Evolutionary conservation across 2,797 vertebrate genomes (phyloP).

Genomic region (Melanotaenia maccullochi): DNA sequence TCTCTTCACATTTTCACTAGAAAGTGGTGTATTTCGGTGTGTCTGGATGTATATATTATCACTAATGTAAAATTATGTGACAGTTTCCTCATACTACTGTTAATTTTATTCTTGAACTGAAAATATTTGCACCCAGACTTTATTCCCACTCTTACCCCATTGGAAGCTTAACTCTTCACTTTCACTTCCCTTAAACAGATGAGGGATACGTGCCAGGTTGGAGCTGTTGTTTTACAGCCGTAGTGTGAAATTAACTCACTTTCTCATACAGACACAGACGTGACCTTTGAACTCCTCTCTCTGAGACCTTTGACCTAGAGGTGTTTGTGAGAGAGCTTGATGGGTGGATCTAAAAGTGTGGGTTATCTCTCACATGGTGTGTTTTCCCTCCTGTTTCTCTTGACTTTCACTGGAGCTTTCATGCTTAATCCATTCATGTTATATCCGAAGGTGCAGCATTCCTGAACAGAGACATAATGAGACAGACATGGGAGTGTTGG

Average conservation of each 20-base stretch:
- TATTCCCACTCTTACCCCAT: too few relatives aligned
- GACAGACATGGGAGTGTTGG: neutral
- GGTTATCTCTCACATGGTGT: slow-evolving; percentile 27
- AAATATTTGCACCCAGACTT: too few relatives aligned
- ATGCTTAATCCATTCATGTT: slow-evolving; percentile 1
- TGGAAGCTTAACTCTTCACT: neutral
- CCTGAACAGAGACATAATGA: neutral
- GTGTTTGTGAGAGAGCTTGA: slow-evolving; percentile 34
- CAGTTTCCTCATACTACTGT: too few relatives aligned
- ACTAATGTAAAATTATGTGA: too few relatives aligned
- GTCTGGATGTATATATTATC: too few relatives aligned
- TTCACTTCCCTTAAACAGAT: neutral
- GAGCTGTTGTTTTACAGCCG: slow-evolving; percentile 26
- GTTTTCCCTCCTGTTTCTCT: neutral
- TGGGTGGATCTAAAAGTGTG: slow-evolving; percentile 17
- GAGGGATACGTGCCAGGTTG: slow-evolving; percentile 43
- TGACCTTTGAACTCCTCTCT: slow-evolving; percentile 40
- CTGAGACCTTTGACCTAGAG: slow-evolving; percentile 39
- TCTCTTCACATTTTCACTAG: too few relatives aligned
- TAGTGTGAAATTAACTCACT: slow-evolving; percentile 34
- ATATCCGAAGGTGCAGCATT: slow-evolving; percentile 3
- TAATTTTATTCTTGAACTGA: too few relatives aligned
- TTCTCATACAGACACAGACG: slow-evolving; percentile 37
- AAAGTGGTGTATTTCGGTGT: too few relatives aligned
- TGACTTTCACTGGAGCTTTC: neutral